Conservation (phyloP, 2,888 invertebrate genomes). For the Mamestra brassicae region DNA sequence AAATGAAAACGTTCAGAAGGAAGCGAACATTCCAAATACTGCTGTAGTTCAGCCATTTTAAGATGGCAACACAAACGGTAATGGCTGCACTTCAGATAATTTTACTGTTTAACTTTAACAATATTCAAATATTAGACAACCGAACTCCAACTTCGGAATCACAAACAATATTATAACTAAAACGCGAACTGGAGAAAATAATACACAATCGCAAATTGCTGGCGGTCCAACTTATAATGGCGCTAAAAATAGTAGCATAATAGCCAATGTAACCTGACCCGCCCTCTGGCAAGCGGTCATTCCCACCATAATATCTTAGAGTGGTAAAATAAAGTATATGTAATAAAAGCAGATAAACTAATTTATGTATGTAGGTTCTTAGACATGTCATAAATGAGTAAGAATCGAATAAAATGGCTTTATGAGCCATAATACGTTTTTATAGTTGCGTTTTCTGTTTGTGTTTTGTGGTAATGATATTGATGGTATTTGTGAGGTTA, state of each 20-base stretch:
- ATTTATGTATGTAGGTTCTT: constrained; percentile 69
- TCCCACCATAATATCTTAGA: constrained; percentile 65
- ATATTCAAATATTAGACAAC: constrained; percentile 51
- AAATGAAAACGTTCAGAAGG: constrained; percentile 39
- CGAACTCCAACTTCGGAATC: constrained; percentile 27
- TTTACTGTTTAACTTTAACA: constrained; percentile 55
- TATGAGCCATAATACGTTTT: constrained; percentile 66
- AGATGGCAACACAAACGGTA: constrained; percentile 45
- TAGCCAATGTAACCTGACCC: constrained; percentile 49
- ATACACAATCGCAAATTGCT: constrained; percentile 46
- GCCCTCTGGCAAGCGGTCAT: constrained; percentile 62
- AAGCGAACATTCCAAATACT: constrained; percentile 26
- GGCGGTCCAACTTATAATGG: constrained; percentile 31
- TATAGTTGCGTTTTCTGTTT: constrained; percentile 66
- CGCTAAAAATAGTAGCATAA: constrained; percentile 5
- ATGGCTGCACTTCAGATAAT: constrained; percentile 50
- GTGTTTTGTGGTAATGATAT: constrained; percentile 63
- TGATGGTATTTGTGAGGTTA: constrained; percentile 46
- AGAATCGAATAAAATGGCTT: constrained; percentile 67
- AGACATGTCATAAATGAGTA: constrained; percentile 68
- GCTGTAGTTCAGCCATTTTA: constrained; percentile 37
- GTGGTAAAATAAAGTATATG: constrained; percentile 68
- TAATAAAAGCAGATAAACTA: constrained; percentile 68
- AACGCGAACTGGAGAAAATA: constrained; percentile 38
- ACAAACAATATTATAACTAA: constrained; percentile 47